Evolutionary conservation across 2,888 invertebrate species (phyloP).

Genomic region (Ommatoiulus sabulosus): DNA sequence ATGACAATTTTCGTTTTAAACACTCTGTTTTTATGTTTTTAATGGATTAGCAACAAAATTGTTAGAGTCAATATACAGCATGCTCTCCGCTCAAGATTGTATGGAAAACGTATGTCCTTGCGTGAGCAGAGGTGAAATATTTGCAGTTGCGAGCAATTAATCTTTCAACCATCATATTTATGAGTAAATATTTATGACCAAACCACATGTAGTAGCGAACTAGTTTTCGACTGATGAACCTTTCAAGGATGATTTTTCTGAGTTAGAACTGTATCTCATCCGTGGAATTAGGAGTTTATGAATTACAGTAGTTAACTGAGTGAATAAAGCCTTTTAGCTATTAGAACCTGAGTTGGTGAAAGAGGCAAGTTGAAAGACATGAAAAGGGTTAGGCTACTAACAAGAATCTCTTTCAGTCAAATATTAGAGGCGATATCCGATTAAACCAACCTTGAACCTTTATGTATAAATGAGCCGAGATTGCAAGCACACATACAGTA

Average conservation of each 20-base stretch:
- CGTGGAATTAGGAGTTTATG: background rate
- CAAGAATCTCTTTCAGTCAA: too few relatives aligned
- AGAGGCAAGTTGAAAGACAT: too few relatives aligned
- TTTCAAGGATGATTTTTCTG: background rate
- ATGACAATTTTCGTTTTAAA: too few relatives aligned
- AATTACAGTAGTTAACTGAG: background rate
- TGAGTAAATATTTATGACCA: background rate
- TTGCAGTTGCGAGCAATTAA: background rate
- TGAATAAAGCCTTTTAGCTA: background rate
- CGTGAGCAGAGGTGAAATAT: background rate
- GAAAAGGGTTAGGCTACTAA: background rate
- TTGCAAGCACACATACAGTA: too few relatives aligned
- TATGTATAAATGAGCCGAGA: too few relatives aligned
- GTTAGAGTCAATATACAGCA: background rate
- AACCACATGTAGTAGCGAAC: background rate
- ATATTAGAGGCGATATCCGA: too few relatives aligned
- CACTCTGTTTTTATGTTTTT: background rate
- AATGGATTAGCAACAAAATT: background rate
- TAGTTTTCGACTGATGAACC: background rate
- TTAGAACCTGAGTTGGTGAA: background rate
- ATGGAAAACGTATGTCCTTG: background rate
- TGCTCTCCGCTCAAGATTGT: background rate
- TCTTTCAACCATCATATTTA: background rate
- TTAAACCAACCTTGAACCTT: too few relatives aligned
- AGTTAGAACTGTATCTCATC: background rate